Base-by-base conservation (phyloP, 2,888 invertebrate genomes). In the Platynereis dumerilii region DNA sequence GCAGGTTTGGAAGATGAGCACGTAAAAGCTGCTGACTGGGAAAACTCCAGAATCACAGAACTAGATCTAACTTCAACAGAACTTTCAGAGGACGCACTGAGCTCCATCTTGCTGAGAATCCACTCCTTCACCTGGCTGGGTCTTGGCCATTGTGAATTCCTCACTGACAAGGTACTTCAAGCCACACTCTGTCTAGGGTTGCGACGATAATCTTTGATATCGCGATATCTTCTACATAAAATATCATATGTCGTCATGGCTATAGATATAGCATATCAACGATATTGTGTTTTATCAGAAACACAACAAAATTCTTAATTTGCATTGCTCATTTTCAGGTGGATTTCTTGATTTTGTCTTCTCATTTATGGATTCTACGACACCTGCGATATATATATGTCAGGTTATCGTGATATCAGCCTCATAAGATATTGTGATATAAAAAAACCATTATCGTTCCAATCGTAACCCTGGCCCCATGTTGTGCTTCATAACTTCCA, bases 1-100 rank as follows among this genome's bases (percentile, higher is more conserved):
- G 2, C 81, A 94, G 95, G 90, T 83, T 87, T 99, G 10, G 91
- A 92, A 80, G 94, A 94, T 74, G 94, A 96, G 75, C 89, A 92
- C 83, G 91, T 99, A 67, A 92, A 93, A 91, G 91, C 92, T 80
- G 96, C 96, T 10, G 97, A 98, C 79, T 99, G 99, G 99, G 97
- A 99, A 84, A 95, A 96, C n/a, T 92, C 94, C 1, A 74, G 77
- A 17, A 85, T 99, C 64, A 93, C 92, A 82, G 99, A 99, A 85
- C 83, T 99, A 74, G 99, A 99, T 79, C 91, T 99, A 64, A 95
- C 96, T 0, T 99, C 95, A 1, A 99, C 98, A 0, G 98, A 99
- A 84, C 85, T 99, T 66, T 92, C 93, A 1, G 90, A 94, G 0
- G 97, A 98, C 80, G 94, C 96, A 71, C 88, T 99, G 52, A 91